Evolutionary conservation across 2,888 invertebrate genomes (phyloP), one percentile per base, ranked within the genome.

Genomic region (Lycaena phlaeas): DNA sequence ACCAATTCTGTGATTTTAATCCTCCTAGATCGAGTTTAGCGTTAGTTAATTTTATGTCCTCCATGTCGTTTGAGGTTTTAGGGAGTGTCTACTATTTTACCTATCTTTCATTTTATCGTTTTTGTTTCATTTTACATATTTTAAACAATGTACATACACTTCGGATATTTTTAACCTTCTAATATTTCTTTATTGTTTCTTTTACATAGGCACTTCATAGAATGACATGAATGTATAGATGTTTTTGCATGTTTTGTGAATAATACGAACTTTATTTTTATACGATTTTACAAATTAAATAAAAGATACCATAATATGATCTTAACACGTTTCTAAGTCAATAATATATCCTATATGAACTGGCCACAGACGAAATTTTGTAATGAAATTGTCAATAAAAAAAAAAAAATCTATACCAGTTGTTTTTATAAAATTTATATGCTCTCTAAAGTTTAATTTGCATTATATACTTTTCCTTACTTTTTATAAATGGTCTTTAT

Each of bases 1-100:
- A 57, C 60, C 50, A 65, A 65, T 22, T 22, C 75, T 79, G 73
- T 77, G 78, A 74, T 74, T 54, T 22, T 22, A 22, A 2, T 7
- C 9, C 22, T 6, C n/a, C 22, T 22, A 22, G 22, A 22, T 9
- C 22, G 9, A 9, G 5, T 22, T 18, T 22, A 22, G 3, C 2
- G 22, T 22, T 22, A 22, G 22, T 22, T 22, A 7, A 22, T 22
- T 22, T 6, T 22, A 22, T 22, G 22, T 22, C 5, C 5, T 22
- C 5, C 9, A 22, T 22, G 5, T 18, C 18, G 22, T 3, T 22
- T 6, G 4, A 22, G 9, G 22, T 2, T 22, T 2, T 22, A 22
- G 22, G 22, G 18, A n/a, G n/a, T 18, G 18, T 22, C 9, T 7
- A 2, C 7, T 22, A n/a, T n/a, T 5, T 22, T 9, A 22, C 22